Evolutionary conservation across 2,113 vertebrate genomes (phyloP).

Genomic region (Heterocephalus glaber): DNA sequence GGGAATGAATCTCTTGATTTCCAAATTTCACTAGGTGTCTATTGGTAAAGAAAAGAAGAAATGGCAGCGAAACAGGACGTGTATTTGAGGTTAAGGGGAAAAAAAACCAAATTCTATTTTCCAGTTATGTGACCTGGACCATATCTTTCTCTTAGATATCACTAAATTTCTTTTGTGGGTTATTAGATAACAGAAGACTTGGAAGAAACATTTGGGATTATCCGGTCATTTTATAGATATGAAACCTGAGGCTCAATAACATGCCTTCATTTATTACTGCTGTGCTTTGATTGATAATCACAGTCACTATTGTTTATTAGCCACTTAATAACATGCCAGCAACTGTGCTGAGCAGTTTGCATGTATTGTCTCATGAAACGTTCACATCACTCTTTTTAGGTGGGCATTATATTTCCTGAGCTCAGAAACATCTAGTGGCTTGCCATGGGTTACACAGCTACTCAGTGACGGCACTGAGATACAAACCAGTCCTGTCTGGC

Average conservation of each 20-base stretch:
- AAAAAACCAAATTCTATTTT: background rate
- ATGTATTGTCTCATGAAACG: background rate
- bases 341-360: background rate
- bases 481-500: background rate
- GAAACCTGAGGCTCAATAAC: background rate
- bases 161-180: background rate
- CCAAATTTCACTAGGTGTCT: background rate
- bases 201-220: background rate
- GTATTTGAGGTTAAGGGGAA: background rate
- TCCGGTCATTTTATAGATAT: background rate
- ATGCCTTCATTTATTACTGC: background rate
- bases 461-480: background rate
- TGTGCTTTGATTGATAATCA: background rate
- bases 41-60: background rate
- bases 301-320: background rate
- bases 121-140: background rate
- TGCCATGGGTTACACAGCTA: background rate
- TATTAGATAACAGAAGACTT: background rate
- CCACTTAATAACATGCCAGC: background rate
- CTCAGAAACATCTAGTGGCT: background rate
- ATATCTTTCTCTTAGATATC: background rate
- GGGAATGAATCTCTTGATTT: background rate
- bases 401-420: background rate
- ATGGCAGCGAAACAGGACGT: background rate
- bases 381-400: background rate